A percentile compares a stretch with the other conserved stretches of the same genome.
Conservation (phyloP, 2,797 vertebrate genomes). For the Emys orbicularis region DNA sequence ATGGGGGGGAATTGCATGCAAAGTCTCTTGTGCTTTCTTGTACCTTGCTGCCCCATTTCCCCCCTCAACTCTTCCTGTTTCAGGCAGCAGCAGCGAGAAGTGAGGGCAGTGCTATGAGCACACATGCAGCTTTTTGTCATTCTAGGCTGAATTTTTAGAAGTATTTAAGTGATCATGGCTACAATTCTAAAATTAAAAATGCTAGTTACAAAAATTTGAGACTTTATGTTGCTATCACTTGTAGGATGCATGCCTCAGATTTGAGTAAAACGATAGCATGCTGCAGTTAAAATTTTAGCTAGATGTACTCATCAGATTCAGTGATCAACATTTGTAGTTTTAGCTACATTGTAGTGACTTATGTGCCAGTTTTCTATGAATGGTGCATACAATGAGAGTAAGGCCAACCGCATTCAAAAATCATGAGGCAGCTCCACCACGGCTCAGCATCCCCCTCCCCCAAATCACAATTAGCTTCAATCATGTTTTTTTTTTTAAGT, state of each 20-base stretch:
- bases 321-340: not conserved
- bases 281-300: not conserved
- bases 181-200: not conserved
- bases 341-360: not conserved
- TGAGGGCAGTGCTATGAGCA: not conserved
- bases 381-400: not conserved
- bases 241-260: not conserved
- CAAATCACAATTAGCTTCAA: not conserved
- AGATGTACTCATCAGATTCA: not conserved
- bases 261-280: not conserved
- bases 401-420: not conserved
- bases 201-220: not conserved
- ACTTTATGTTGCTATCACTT: not conserved
- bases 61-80: not conserved
- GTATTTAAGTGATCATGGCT: not conserved
- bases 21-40: not conserved
- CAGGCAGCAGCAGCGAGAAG: not conserved
- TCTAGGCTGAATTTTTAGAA: not conserved
- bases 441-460: not conserved
- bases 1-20: not conserved
- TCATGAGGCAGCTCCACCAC: not conserved
- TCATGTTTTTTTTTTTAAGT: not conserved
- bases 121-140: not conserved
- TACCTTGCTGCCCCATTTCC: not conserved
- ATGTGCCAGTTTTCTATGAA: not conserved